A percentile compares a stretch with the other conserved stretches of the same genome.
Conservation (phyloP, 2,797 vertebrate genomes). For the Amazonetta brasiliensis region DNA sequence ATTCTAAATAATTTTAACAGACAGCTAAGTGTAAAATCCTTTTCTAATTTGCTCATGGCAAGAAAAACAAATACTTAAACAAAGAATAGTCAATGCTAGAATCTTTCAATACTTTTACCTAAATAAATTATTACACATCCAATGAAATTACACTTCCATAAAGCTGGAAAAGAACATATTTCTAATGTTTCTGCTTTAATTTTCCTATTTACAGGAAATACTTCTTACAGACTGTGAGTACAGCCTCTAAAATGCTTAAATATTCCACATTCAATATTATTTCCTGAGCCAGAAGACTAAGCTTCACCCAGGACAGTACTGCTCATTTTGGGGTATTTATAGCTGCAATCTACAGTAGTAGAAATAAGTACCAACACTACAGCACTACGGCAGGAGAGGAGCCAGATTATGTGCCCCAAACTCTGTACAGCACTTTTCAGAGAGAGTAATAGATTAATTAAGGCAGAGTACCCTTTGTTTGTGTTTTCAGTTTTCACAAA, state of each 20-base stretch:
- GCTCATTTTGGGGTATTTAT: slow-evolving; percentile 9
- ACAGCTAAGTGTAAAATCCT: neutral
- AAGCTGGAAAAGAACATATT: neutral
- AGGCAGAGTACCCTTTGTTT: neutral
- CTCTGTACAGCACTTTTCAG: neutral
- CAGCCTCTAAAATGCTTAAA: neutral
- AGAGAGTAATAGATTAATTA: slow-evolving; percentile 3
- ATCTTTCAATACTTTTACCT: neutral
- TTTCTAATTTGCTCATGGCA: neutral
- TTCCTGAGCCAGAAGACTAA: neutral
- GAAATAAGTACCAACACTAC: neutral
- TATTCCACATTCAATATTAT: neutral
- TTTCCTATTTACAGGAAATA: neutral
- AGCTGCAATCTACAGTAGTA: neutral
- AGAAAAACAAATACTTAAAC: neutral
- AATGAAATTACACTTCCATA: neutral
- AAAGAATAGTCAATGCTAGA: neutral
- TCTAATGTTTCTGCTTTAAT: neutral
- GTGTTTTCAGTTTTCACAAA: slow-evolving; percentile 5
- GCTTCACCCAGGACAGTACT: neutral
- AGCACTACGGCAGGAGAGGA: neutral
- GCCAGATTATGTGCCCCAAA: neutral
- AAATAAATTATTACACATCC: neutral
- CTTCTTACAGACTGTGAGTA: neutral
- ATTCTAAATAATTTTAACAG: neutral